Base-by-base conservation (phyloP, 1,140 invertebrate species). In the Temnothorax nylanderi region DNA sequence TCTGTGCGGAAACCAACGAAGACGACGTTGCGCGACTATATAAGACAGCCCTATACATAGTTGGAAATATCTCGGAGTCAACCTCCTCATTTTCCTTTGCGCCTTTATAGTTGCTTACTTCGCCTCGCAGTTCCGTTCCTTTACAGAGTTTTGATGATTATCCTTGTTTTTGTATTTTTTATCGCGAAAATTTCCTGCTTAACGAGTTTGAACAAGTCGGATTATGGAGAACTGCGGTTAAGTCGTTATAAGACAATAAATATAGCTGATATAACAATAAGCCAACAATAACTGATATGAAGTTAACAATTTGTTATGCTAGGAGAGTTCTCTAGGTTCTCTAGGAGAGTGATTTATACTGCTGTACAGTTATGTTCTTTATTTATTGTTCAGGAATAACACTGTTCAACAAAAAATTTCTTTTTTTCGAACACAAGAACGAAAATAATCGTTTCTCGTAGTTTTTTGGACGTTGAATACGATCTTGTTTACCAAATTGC, bases 101-200 rank as follows among this genome's bases (percentile, higher is more conserved):
- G 76, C 67, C 49, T 56, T 60, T 75, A 74, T 44, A 44, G 76
- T 76, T 62, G n/a, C 54, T 77, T 47, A 58, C 26, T n/a, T 71
- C 3, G 11, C 11, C 37, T 11, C 16, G 65, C 18, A 69, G 54
- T 78, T 78, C 47, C 32, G 56, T 64, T 78, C 49, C 62, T 89
- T 56, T 78, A 65, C 65, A 18, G 76, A 64, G 76, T 87, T 87
- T 82, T 77, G 56, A 62, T 64, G 56, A 62, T 76, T 64, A 65
- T 76, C 26, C 51, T 76, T n/a, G 26, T 78, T 67, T 67, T 77
- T 62, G 21, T 67, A 67, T 21, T 69, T 32, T 58, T 78, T 64
- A 56, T 13, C 37, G 13, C 41, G 74, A 65, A 49, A 62, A 75
- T 41, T 26, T 67, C 0, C n/a, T 47, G 34, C 54, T 58, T 34